Conservation (phyloP, 35 echinoderm and acorn worm genomes). For the Hemicentrotus pulcherrimus region DNA sequence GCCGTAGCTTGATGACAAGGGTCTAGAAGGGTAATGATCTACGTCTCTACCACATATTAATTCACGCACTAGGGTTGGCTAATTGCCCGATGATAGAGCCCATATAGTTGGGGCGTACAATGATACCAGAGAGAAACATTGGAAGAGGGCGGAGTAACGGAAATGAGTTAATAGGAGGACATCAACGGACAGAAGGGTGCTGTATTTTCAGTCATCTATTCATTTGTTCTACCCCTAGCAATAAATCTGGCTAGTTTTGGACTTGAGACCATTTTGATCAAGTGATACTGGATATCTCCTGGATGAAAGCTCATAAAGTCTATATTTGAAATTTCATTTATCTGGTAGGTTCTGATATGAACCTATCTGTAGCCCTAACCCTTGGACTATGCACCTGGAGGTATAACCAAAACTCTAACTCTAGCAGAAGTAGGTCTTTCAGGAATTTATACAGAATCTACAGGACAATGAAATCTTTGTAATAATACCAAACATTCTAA, state of each 20-base stretch:
- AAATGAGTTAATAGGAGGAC: constrained; percentile 2
- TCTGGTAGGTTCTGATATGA: too few relatives aligned
- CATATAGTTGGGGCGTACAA: neutral
- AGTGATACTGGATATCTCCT: neutral
- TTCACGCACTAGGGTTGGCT: neutral
- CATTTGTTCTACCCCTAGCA: neutral
- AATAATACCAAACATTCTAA: too few relatives aligned
- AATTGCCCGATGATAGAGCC: neutral
- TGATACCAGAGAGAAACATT: neutral
- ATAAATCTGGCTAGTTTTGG: neutral
- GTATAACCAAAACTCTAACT: too few relatives aligned
- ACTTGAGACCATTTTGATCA: neutral
- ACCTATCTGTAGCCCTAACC: too few relatives aligned
- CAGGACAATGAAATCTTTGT: too few relatives aligned
- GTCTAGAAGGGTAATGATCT: neutral
- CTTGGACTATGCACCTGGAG: too few relatives aligned
- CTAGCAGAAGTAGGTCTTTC: too few relatives aligned
- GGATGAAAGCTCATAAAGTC: neutral
- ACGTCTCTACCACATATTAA: neutral
- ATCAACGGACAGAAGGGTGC: neutral
- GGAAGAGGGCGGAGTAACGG: neutral
- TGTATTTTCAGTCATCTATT: neutral
- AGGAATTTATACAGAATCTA: too few relatives aligned
- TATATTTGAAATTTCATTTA: too few relatives aligned
- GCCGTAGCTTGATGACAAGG: neutral